phyloP scores from a whole-genome alignment of 1,140 invertebrate species.

The Neocloeon triangulifer region DNA sequence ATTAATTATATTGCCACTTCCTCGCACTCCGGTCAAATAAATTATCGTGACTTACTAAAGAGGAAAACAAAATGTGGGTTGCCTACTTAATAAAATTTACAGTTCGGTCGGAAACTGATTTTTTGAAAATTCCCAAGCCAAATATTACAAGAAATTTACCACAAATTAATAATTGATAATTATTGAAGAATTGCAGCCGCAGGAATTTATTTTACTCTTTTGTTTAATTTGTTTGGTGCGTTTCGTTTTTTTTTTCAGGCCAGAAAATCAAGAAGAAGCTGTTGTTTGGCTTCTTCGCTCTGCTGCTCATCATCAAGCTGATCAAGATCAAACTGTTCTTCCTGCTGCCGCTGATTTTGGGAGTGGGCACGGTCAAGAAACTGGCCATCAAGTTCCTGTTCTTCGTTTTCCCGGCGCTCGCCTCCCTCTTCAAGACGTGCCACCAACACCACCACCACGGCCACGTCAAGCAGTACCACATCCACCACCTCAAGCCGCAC shows the following conservation, averaged over 20 bases:
- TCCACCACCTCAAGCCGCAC: constrained; percentile 33
- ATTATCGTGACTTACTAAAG: too few relatives aligned
- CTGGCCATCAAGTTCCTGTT: constrained; percentile 52
- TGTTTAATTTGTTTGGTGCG: too few relatives aligned
- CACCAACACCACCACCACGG: constrained; percentile 49
- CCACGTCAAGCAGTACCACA: constrained; percentile 48
- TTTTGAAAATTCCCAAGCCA: too few relatives aligned
- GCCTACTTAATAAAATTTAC: too few relatives aligned
- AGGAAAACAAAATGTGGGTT: too few relatives aligned
- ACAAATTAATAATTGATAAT: too few relatives aligned
- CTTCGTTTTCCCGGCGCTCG: constrained; percentile 55
- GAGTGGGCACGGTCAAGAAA: constrained; percentile 58
- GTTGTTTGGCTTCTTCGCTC: constrained; percentile 41
- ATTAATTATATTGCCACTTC: too few relatives aligned
- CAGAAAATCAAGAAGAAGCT: constrained; percentile 53
- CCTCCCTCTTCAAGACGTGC: constrained; percentile 62
- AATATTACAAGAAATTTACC: too few relatives aligned
- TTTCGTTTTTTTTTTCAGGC: constrained; percentile 32
- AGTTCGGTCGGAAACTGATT: too few relatives aligned
- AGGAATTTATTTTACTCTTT: too few relatives aligned
- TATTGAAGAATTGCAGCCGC: too few relatives aligned
- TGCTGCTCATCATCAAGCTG: constrained; percentile 53
- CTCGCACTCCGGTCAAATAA: too few relatives aligned
- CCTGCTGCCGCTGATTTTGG: constrained; percentile 44
- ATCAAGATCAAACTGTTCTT: constrained; percentile 55